A percentile compares a stretch with the other conserved stretches of the same genome.
Evolutionary conservation across 2,797 vertebrate genomes (phyloP).

Genomic region (Neosilurus hyrtlii): DNA sequence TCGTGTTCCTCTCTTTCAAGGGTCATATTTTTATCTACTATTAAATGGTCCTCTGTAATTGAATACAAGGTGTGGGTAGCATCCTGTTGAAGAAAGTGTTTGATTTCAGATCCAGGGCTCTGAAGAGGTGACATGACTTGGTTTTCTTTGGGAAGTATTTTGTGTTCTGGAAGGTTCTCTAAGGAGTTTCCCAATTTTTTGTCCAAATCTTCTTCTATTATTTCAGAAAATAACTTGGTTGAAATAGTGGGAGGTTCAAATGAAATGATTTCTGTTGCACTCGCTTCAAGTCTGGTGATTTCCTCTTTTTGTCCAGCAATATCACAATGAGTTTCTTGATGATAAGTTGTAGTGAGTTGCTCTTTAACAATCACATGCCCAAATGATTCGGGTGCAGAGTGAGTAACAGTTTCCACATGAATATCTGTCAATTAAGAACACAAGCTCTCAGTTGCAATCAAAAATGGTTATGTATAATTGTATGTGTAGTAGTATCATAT

Average conservation of each 20-base stretch:
- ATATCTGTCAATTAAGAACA: constrained; percentile 41
- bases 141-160: constrained; percentile 5
- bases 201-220: neutral
- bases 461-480: neutral
- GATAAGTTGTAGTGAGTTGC: constrained; percentile 59
- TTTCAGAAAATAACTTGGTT: constrained; percentile 25
- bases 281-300: constrained; percentile 39
- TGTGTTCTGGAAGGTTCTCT: constrained; percentile 24
- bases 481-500: neutral
- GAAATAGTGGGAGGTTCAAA: constrained; percentile 22
- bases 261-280: constrained; percentile 9
- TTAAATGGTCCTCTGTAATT: constrained; percentile 33
- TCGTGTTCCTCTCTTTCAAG: neutral
- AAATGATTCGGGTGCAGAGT: constrained; percentile 57
- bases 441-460: neutral
- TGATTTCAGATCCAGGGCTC: constrained; percentile 1
- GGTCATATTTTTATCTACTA: neutral
- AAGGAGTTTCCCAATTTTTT: constrained; percentile 15
- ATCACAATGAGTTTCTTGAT: constrained; percentile 68
- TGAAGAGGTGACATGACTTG: neutral
- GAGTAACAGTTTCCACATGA: constrained; percentile 6
- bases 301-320: constrained; percentile 61
- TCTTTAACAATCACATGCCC: constrained; percentile 75
- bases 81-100: constrained; percentile 25
- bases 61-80: constrained; percentile 28